A percentile compares a stretch with the other conserved stretches of the same genome.
Conservation (phyloP, 2,797 vertebrate species). For the Scarus forsteni region DNA sequence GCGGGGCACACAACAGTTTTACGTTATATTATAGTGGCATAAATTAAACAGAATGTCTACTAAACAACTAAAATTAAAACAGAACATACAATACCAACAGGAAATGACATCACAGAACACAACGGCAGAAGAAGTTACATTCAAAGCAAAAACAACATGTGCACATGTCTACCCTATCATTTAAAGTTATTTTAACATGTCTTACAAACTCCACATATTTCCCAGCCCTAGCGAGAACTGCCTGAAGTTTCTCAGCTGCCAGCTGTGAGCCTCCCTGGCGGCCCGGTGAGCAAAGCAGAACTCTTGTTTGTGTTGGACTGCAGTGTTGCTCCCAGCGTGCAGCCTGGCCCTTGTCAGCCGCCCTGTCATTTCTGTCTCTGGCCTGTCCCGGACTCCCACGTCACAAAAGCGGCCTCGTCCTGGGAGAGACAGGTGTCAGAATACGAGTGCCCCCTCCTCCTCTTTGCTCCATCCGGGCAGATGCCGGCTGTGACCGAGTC, state of each 20-base stretch:
- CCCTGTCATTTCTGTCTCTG: constrained; percentile 70
- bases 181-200: too few relatives aligned
- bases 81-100: too few relatives aligned
- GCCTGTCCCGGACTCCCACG: constrained; percentile 55
- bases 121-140: too few relatives aligned
- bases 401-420: constrained; percentile 66
- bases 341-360: constrained; percentile 65
- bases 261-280: constrained; percentile 45
- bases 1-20: too few relatives aligned
- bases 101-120: too few relatives aligned
- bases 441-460: constrained; percentile 1
- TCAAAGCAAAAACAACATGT: too few relatives aligned
- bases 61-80: too few relatives aligned
- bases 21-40: too few relatives aligned
- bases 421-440: constrained; percentile 77
- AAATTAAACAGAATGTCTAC: too few relatives aligned
- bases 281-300: constrained; percentile 72
- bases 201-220: too few relatives aligned
- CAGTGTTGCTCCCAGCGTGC: constrained; percentile 62
- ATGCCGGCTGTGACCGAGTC: constrained; percentile 60
- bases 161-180: too few relatives aligned
- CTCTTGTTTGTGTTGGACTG: constrained; percentile 66
- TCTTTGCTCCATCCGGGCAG: constrained; percentile 42
- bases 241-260: constrained; percentile 61
- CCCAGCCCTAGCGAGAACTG: not conserved